Percentiles rank a stretch among this genome's conserved stretches.
Conservation (phyloP, 2,888 invertebrate species). For the Conus canariensis region DNA sequence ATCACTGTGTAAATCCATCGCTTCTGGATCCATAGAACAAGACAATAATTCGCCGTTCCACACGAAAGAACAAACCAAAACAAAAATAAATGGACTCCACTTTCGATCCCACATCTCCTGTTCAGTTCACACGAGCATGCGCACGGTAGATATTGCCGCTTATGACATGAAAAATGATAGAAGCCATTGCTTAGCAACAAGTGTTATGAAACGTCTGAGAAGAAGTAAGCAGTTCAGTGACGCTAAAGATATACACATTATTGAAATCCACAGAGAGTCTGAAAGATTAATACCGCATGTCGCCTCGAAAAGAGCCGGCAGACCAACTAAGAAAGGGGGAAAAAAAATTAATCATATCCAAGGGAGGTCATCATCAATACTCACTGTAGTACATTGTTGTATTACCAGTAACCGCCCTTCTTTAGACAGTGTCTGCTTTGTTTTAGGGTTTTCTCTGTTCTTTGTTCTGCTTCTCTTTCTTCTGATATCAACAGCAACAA, state of each 20-base stretch:
- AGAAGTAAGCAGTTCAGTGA: not conserved
- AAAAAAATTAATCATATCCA: too few species aligned
- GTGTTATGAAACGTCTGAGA: not conserved
- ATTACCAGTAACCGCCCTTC: too few species aligned
- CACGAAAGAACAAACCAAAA: not conserved
- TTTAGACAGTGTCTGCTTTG: too few species aligned
- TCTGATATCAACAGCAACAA: too few species aligned
- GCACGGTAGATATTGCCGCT: not conserved
- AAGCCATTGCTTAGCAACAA: constrained; percentile 24
- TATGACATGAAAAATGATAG: not conserved
- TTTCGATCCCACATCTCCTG: constrained; percentile 17
- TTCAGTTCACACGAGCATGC: constrained; percentile 8
- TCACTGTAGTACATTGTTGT: too few species aligned
- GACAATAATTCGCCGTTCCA: not conserved
- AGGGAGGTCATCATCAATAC: too few species aligned
- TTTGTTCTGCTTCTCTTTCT: too few species aligned
- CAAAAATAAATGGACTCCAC: constrained; percentile 10
- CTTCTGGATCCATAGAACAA: not conserved
- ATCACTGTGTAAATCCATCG: not conserved
- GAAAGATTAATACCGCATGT: too few species aligned
- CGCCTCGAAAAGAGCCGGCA: too few species aligned
- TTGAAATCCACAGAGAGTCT: too few species aligned
- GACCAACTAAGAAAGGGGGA: too few species aligned
- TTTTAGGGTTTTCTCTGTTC: too few species aligned
- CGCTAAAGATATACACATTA: not conserved